phyloP scores from a whole-genome alignment of 2,113 vertebrate species.

The Synodontis membranacea region DNA sequence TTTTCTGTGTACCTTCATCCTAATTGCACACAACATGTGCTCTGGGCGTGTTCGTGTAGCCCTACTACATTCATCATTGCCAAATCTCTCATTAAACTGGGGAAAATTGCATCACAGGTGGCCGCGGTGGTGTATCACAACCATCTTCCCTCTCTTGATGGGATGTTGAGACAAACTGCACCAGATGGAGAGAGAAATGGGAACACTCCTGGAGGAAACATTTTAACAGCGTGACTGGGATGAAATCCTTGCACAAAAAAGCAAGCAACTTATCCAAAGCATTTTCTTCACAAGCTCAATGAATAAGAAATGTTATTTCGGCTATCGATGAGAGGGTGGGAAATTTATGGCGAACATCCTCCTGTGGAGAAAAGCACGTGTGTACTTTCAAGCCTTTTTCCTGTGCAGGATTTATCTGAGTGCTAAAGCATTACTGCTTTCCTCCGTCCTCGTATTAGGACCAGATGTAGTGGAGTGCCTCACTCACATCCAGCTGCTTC shows the following conservation, averaged over 20 bases:
- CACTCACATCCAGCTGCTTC: background rate
- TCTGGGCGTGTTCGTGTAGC: constrained; percentile 45
- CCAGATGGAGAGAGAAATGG: constrained; percentile 12
- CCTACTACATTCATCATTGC: constrained; percentile 41
- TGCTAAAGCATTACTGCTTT: background rate
- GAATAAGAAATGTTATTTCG: background rate
- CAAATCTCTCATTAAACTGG: constrained; percentile 40
- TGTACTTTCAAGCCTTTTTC: background rate
- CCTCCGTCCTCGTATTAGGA: background rate
- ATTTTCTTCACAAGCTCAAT: constrained; percentile 4
- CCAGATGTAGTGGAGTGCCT: background rate
- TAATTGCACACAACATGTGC: constrained; percentile 49
- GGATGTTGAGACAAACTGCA: background rate
- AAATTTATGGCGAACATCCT: background rate
- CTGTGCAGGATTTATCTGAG: background rate
- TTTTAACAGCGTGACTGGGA: constrained; percentile 26
- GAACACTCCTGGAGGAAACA: constrained; percentile 9
- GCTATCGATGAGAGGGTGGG: background rate
- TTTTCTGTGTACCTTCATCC: constrained; percentile 53
- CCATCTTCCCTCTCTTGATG: background rate
- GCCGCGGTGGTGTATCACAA: background rate
- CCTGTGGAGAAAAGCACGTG: background rate
- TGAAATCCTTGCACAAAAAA: constrained; percentile 3
- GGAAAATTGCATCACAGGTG: constrained; percentile 18
- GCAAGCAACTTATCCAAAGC: constrained; percentile 5